Base-by-base conservation (phyloP, 2,888 invertebrate species). In the Caenorhabditis wallacei region DNA sequence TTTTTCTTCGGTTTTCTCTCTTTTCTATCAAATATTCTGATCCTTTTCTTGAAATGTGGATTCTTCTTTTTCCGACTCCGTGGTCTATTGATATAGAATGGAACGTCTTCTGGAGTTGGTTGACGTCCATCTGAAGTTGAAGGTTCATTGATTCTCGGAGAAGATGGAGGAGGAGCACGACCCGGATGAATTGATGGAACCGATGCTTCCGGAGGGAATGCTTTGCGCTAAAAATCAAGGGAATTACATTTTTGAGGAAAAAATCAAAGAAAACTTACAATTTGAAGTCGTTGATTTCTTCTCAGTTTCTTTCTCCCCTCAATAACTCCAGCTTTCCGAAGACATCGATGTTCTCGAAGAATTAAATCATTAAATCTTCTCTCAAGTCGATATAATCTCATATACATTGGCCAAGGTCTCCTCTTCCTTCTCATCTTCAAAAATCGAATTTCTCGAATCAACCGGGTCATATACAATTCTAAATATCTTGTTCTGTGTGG, bases 361-460 rank as follows among this genome's bases (percentile, higher is more conserved):
- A 10, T 1, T 13, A 80, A 13, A 4, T 35, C 26, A 5, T 18
- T 16, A 16, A 74, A 35, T 43, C 69, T 59, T 18, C 63, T 0
- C 5, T 63, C 16, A 26, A 82, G 20, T 35, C 40, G 59, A 2
- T 7, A 26, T n/a, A 82, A 24, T 16, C 82, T 53, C 16, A 40
- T 7, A 20, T 22, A 59, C 63, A 75, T 75, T 40, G 69, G 68
- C 22, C 30, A 56, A 0, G 69, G 54, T 37, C 82, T 51, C 2
- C 79, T 54, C 35, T 61, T 54, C 26, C 74, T 35, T 24, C 82
- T 24, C 26, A 22, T 26, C 22, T 56, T 63, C 18, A 79, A 18
- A 46, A 46, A 79, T 43, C 68, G 43, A 24, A 82, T 79, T 53
- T 78, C 78, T 20, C 54, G 37, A 4, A 79, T 11, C 40, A 79